phyloP scores from a whole-genome alignment of 2,888 invertebrate genomes.

The Liodrosophila aerea region DNA sequence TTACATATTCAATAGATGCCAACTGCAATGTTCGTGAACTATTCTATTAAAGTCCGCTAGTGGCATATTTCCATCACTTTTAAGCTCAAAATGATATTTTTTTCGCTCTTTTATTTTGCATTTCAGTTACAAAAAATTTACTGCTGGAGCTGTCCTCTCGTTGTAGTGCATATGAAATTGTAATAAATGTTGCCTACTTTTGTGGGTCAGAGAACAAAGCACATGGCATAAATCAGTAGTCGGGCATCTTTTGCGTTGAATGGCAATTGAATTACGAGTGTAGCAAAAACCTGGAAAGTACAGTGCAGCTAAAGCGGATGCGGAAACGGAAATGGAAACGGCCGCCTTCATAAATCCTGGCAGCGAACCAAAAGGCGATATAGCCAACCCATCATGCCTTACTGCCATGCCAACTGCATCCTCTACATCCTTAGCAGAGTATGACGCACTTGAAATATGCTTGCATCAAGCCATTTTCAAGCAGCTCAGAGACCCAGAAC shows the following conservation, averaged over 20 bases:
- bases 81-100: too few relatives aligned
- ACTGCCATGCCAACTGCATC: conserved; percentile 37
- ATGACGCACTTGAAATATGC: conserved; percentile 46
- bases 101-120: too few relatives aligned
- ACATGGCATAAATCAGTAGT: conserved; percentile 45
- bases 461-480: conserved; percentile 43
- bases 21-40: too few relatives aligned
- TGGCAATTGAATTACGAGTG: conserved; percentile 70
- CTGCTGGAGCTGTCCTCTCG: conserved; percentile 4
- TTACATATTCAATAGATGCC: too few relatives aligned
- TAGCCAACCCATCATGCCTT: conserved; percentile 9
- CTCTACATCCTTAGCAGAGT: not conserved
- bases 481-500: too few relatives aligned
- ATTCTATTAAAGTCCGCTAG: too few relatives aligned
- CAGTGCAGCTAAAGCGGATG: conserved; percentile 27
- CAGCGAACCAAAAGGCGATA: conserved; percentile 29
- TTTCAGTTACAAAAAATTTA: not conserved
- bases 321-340: conserved; percentile 40
- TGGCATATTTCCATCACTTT: too few relatives aligned
- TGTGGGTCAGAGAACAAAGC: conserved; percentile 29
- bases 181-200: conserved; percentile 37
- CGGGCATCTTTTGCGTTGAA: conserved; percentile 40
- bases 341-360: conserved; percentile 64
- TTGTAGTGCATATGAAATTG: conserved; percentile 5
- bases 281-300: conserved; percentile 48